phyloP scores from a whole-genome alignment of 2,113 vertebrate species.

The Haplochromis vanheusdeni region DNA sequence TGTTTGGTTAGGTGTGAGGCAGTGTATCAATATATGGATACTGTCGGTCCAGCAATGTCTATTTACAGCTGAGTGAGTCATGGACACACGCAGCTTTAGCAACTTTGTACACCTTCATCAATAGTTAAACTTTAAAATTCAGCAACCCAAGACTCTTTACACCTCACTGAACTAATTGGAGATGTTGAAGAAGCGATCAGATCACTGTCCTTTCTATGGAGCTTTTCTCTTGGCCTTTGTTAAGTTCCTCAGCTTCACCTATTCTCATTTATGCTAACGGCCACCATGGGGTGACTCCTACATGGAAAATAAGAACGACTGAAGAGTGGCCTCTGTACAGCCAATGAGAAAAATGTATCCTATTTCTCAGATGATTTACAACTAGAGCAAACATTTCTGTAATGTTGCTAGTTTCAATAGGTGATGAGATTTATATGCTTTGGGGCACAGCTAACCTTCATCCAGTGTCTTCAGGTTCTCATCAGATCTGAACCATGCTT shows the following conservation, averaged over 20 bases:
- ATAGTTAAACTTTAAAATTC: neutral
- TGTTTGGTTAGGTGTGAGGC: neutral
- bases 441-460: neutral
- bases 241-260: neutral
- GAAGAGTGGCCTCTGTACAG: neutral
- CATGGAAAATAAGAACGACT: neutral
- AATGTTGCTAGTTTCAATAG: neutral
- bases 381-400: neutral
- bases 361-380: neutral
- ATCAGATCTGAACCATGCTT: fast-evolving
- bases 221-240: neutral
- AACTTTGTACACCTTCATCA: neutral
- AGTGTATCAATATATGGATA: neutral
- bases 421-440: fast-evolving
- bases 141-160: neutral
- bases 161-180: neutral
- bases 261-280: neutral
- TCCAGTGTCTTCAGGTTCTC: neutral
- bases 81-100: neutral
- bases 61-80: neutral
- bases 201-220: neutral
- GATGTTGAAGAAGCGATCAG: neutral
- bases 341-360: neutral
- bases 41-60: neutral
- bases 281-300: neutral